Base-by-base conservation (phyloP, 1,140 invertebrate species). In the Bursaphelenchus mucronatus region DNA sequence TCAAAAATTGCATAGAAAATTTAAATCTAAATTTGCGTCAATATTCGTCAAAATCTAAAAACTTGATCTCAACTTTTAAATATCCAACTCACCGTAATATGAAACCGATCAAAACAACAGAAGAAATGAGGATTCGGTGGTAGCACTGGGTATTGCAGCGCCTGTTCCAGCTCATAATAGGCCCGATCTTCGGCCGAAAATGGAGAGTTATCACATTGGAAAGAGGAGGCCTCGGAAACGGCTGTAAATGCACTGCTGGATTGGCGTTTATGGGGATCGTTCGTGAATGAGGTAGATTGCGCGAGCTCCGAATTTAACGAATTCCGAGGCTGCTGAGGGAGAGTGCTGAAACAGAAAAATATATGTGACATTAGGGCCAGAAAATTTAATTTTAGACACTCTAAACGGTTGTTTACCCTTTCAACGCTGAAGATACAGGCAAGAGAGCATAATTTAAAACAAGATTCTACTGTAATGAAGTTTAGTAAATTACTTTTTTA, bases 121-220 rank as follows among this genome's bases (percentile, higher is more conserved):
- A 71, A 71, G 49, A 71, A 71, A 57, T 71, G 62, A 2, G 69
- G 69, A 49, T 67, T 74, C 21, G 69, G 69, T 6, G 70, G 69
- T 8, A 71, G 49, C 0, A 71, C 56, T 0, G 69, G 69, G 41
- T 71, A 58, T n/a, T 65, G 67, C 6, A 68, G 44, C 15, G 51
- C 63, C 21, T 68, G 21, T 45, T 66, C 64, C 21, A 66, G 44
- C 9, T 66, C 64, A 43, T 63, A 67, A 11, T 59, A 51, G 8
- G 64, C 64, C 9, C 49, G 47, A 13, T 66, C 64, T 13, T 66
- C 64, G 13, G 13, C 30, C 30, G 30, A 30, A 5, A 30, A 30
- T 5, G 30, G 30, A 30, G 30, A 30, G 5, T 30, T 41, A 9
- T 10, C 58, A 13, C 11, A 21, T 19, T 47, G 43, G 44, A 30